A percentile compares a stretch with the other conserved stretches of the same genome.
Conservation (phyloP, 1,140 invertebrate genomes). For the Galleria mellonella region DNA sequence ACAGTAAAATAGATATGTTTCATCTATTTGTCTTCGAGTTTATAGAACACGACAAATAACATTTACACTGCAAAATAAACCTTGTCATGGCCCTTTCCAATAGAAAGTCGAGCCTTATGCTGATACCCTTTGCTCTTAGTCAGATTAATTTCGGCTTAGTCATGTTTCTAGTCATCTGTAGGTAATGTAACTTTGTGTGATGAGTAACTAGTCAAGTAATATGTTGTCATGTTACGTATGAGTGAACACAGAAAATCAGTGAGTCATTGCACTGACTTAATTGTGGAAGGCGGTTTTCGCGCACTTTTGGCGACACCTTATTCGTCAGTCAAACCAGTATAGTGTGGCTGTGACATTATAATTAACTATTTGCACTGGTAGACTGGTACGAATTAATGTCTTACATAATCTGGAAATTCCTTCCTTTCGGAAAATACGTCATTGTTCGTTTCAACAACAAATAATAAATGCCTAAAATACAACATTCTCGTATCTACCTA, state of each 20-base stretch:
- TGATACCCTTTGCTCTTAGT: neutral
- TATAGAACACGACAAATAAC: neutral
- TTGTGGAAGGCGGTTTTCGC: constrained; percentile 40
- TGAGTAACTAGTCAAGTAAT: constrained; percentile 26
- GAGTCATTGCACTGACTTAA: constrained; percentile 32
- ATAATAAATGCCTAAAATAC: too few relatives aligned
- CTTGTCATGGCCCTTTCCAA: constrained; percentile 5
- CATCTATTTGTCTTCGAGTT: neutral
- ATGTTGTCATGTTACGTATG: constrained; percentile 39
- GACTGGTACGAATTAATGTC: too few relatives aligned
- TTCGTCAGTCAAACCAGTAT: constrained; percentile 20
- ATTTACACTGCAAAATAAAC: neutral
- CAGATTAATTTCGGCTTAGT: constrained; percentile 1
- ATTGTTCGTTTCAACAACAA: too few relatives aligned
- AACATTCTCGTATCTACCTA: too few relatives aligned
- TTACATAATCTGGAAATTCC: too few relatives aligned
- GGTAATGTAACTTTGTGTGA: constrained; percentile 4
- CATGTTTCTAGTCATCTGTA: neutral
- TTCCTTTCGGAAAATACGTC: too few relatives aligned
- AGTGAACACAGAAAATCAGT: constrained; percentile 39
- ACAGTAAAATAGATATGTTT: neutral
- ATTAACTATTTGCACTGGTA: neutral
- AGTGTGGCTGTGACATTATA: too few relatives aligned
- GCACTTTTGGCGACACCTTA: constrained; percentile 47
- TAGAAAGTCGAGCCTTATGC: constrained; percentile 3